These are phyloP conservation scores for Notamacropus eugenii DNA, from an alignment of 2,797 vertebrate species.

Conservation along the genomic window DNA sequence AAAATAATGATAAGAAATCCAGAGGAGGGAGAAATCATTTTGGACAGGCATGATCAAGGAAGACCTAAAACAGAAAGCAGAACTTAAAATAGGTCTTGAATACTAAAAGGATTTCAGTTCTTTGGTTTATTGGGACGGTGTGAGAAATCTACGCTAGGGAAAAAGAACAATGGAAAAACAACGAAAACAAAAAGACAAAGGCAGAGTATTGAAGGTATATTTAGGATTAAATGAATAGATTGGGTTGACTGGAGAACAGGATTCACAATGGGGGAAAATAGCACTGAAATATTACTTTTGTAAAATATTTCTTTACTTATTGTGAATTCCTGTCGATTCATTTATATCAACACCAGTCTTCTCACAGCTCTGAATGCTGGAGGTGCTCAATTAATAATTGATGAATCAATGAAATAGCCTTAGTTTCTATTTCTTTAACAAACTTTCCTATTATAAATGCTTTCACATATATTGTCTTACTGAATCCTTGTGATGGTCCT, in stretches of 20 bases:
- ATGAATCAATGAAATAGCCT: neutral
- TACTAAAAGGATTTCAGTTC: neutral
- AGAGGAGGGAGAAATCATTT: neutral
- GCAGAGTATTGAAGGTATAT: neutral
- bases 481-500: neutral
- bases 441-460: neutral
- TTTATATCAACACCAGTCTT: neutral
- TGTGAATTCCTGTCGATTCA: neutral
- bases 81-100: neutral
- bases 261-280: neutral
- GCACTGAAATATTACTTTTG: neutral
- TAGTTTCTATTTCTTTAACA: neutral
- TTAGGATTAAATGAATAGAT: neutral
- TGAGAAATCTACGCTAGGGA: neutral
- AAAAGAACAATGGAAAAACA: neutral
- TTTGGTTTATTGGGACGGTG: too few species aligned
- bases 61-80: neutral
- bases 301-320: neutral
- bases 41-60: neutral
- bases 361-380: neutral
- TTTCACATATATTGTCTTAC: neutral
- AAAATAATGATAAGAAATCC: neutral
- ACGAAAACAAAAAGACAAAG: neutral
- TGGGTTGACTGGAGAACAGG: neutral
- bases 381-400: neutral